Conservation (phyloP, 2,888 invertebrate species). For the Ochlodes sylvanus region DNA sequence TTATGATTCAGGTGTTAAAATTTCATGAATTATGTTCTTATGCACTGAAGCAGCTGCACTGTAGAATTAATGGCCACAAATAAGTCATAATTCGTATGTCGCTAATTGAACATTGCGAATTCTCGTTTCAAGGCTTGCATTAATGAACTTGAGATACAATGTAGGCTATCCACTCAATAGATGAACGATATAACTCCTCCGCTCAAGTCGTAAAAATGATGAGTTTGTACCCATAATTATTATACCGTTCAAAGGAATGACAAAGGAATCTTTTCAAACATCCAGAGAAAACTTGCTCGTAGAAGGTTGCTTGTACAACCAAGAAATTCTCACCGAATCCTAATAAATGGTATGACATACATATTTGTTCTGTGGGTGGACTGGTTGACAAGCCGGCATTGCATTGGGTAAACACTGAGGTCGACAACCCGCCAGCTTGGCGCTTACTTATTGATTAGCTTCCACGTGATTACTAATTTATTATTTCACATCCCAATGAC, state of each 20-base stretch:
- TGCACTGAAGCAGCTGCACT: not conserved
- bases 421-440: constrained; percentile 66
- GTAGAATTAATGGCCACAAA: not conserved
- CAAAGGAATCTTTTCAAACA: constrained; percentile 28
- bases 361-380: constrained; percentile 73
- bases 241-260: not conserved
- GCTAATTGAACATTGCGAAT: constrained; percentile 1
- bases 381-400: constrained; percentile 68
- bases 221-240: too few species aligned
- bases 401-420: constrained; percentile 71
- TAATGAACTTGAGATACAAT: not conserved
- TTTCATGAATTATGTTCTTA: not conserved
- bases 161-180: not conserved
- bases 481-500: constrained; percentile 54
- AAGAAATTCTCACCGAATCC: constrained; percentile 42
- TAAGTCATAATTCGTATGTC: not conserved
- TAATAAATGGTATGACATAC: constrained; percentile 60
- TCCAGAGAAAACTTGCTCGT: constrained; percentile 23
- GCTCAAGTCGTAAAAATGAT: not conserved
- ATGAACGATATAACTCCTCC: not conserved
- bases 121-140: not conserved
- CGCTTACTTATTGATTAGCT: constrained; percentile 65
- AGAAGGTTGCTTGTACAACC: constrained; percentile 16
- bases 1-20: not conserved
- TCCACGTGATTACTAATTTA: constrained; percentile 66